Base-by-base conservation (phyloP, 2,888 invertebrate genomes). In the Neoscelio sp. region DNA sequence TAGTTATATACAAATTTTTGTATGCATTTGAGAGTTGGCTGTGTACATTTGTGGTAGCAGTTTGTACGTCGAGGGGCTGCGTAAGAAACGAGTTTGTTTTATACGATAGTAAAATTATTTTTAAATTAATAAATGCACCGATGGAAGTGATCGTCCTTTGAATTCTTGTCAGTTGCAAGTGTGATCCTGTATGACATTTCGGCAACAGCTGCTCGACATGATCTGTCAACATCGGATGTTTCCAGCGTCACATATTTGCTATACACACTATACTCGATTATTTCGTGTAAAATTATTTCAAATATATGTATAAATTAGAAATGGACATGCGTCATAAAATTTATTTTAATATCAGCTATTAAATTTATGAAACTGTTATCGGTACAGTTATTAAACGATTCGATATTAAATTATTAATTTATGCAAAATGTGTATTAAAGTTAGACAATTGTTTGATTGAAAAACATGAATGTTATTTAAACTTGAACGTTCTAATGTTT, bases 101-200 rank as follows among this genome's bases (percentile, higher is more conserved):
- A 6, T 6, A 10, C 10, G 33, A 1, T 10, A 20, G 18, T 13
- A 35, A 44, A 68, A 18, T 56, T 20, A 12, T 58, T 33, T 30
- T 40, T 20, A 7, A 70, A 56, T 62, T 71, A 52, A 65, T 50
- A 30, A 62, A 8, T 8, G 15, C n/a, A 2, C 10, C 5, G 15
- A 12, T 40, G 12, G 12, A 18, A 28, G 26, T 35, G 50, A 58
- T 44, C 26, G 40, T 60, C 38, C 54, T 65, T 35, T 58, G 70
- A 78, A 38, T 46, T 77, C 58, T 71, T 71, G 77, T 78, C 77
- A 71, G 50, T 67, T 44, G 71, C 77, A 78, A 71, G 71, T 65
- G 77, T 23, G 50, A 71, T 58, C 8, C 30, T 33, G 35, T 30
- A 40, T 58, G 71, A 54, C 67, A 40, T 78, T 58, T 77, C 44